Percentiles rank a stretch among this genome's conserved stretches.
These are phyloP conservation scores for Bovichtus diacanthus DNA, from an alignment of 2,797 vertebrate species.

Conservation along the genomic window DNA sequence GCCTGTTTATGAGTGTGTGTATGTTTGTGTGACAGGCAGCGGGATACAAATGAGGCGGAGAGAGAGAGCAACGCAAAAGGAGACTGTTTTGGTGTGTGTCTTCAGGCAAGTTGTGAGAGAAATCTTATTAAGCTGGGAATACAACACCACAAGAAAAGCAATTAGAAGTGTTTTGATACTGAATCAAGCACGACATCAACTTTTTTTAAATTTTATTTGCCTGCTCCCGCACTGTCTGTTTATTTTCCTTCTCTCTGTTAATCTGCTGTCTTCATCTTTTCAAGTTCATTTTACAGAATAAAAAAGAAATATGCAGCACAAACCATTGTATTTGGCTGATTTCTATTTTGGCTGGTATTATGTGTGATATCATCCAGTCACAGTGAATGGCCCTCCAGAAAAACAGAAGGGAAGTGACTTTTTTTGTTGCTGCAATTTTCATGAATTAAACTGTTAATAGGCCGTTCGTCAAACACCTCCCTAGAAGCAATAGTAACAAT, in stretches of 20 bases:
- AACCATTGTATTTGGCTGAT: neutral
- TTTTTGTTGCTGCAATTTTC: no score
- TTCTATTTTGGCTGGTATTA: neutral
- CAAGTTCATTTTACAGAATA: no score
- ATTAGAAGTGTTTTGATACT: slow-evolving; percentile 65
- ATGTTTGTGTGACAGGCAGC: slow-evolving; percentile 18
- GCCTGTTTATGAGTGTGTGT: slow-evolving; percentile 7
- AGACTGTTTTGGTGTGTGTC: slow-evolving; percentile 40
- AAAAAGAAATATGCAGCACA: neutral
- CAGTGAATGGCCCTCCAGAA: neutral
- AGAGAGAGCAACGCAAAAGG: slow-evolving; percentile 21
- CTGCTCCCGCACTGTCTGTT: neutral
- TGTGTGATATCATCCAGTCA: neutral
- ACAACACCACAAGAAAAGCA: slow-evolving; percentile 56
- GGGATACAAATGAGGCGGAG: slow-evolving; percentile 21
- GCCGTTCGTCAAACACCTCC: no score
- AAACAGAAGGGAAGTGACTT: no score
- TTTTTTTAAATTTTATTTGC: slow-evolving; percentile 24
- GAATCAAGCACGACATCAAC: slow-evolving; percentile 33
- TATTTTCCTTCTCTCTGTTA: neutral
- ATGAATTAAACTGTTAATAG: no score
- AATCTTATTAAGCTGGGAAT: slow-evolving; percentile 67
- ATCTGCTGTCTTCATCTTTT: neutral
- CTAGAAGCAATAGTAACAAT: no score
- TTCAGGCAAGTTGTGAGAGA: slow-evolving; percentile 48